Percentiles rank a stretch among this genome's conserved stretches.
Conservation (phyloP, 2,888 invertebrate species). For the Globia sparganii region DNA sequence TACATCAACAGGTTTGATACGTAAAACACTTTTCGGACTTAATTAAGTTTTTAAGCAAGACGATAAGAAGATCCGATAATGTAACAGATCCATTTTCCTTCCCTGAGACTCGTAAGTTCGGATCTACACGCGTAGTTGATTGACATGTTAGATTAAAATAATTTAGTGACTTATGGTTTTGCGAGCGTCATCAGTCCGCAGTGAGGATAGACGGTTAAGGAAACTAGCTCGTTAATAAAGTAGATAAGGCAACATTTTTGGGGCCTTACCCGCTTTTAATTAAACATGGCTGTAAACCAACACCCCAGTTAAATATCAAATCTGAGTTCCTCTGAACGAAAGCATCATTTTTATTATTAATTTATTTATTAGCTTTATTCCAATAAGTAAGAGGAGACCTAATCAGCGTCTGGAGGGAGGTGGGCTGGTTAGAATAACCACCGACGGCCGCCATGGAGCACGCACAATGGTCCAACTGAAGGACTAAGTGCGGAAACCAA, state of each 20-base stretch:
- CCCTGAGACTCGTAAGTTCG: slow-evolving; percentile 26
- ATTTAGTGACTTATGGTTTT: slow-evolving; percentile 6
- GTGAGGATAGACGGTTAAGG: slow-evolving; percentile 18
- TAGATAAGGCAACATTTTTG: not conserved
- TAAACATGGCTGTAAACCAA: not conserved
- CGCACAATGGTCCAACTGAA: no score
- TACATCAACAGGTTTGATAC: not conserved
- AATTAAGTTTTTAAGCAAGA: slow-evolving; percentile 40
- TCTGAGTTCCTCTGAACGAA: not conserved
- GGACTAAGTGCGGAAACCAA: no score
- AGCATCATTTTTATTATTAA: not conserved
- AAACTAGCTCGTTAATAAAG: slow-evolving; percentile 8
- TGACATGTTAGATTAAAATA: slow-evolving; percentile 27
- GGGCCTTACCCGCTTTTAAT: not conserved
- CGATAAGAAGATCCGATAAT: slow-evolving; percentile 46
- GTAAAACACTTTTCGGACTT: slow-evolving; percentile 31
- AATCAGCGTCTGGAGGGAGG: no score
- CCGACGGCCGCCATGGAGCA: no score
- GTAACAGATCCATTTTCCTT: slow-evolving; percentile 53
- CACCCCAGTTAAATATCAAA: not conserved
- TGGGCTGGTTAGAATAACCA: no score
- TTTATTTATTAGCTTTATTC: not conserved
- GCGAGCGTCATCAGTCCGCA: slow-evolving; percentile 26
- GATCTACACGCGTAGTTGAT: slow-evolving; percentile 19
- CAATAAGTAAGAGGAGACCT: no score